Conservation (phyloP, 64 coral and sea anemone species). For the Porites lutea region DNA sequence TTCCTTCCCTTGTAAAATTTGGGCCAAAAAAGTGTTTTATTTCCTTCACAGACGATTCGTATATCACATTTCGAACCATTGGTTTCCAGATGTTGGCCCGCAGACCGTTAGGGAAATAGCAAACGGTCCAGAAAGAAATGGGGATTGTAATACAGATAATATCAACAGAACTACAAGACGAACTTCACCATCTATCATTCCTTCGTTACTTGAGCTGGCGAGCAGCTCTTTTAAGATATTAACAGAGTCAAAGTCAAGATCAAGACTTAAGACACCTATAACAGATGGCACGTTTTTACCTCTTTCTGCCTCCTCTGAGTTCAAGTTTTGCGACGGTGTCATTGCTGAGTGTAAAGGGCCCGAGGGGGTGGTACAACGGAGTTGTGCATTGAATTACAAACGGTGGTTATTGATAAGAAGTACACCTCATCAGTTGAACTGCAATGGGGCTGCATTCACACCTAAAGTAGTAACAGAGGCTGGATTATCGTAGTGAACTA, state of each 20-base stretch:
- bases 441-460: not conserved
- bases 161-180: not conserved
- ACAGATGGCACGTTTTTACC: not conserved
- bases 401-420: not conserved
- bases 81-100: conserved; percentile 18
- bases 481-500: not conserved
- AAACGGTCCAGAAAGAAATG: not conserved
- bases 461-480: not conserved
- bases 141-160: not conserved
- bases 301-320: conserved; percentile 21
- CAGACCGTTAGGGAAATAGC: conserved; percentile 15
- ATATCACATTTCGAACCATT: conserved; percentile 53
- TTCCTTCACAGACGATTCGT: conserved; percentile 45
- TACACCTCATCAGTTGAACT: not conserved
- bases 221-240: conserved; percentile 17
- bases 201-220: conserved; percentile 23
- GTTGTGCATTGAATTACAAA: conserved; percentile 39
- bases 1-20: no score
- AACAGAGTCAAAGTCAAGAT: not conserved
- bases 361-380: conserved; percentile 19
- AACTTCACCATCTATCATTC: not conserved
- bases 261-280: not conserved
- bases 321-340: conserved; percentile 14
- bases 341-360: not conserved
- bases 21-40: not conserved